Conservation (phyloP, 2,113 vertebrate genomes). For the Pseudorhombus dupliciocellatus region DNA sequence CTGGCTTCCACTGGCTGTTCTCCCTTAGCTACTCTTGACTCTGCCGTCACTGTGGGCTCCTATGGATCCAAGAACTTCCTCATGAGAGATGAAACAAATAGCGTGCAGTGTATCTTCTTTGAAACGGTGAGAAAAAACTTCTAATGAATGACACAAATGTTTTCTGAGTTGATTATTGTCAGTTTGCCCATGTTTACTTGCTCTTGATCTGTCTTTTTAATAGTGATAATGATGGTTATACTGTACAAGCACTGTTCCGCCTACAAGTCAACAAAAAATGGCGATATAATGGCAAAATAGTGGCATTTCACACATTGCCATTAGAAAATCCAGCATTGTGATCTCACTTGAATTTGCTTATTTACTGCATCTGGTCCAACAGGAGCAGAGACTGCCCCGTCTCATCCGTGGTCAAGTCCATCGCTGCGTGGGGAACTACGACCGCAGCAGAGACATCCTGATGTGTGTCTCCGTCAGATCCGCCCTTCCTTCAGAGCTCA, state of each 20-base stretch:
- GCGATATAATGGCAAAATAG: background rate
- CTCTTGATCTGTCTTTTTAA: background rate
- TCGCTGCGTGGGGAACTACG: conserved; percentile 92
- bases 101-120: conserved; percentile 89
- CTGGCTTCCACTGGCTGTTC: background rate
- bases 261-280: background rate
- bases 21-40: conserved; percentile 88
- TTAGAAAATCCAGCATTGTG: background rate
- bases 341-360: background rate
- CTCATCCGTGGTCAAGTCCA: conserved; percentile 92
- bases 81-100: conserved; percentile 88
- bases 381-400: conserved; percentile 92
- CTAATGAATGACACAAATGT: background rate
- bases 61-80: conserved; percentile 91
- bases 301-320: background rate
- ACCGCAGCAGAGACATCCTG: conserved; percentile 84
- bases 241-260: background rate
- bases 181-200: too few relatives aligned
- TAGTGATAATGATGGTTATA: background rate
- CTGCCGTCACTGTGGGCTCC: conserved; percentile 88
- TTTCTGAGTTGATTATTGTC: background rate
- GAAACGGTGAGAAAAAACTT: conserved; percentile 87
- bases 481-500: conserved; percentile 86
- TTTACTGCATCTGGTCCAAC: conserved; percentile 33
- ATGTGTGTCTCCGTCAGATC: conserved; percentile 90